phyloP scores from a whole-genome alignment of 2,113 vertebrate species.

The Noturus placidus region DNA sequence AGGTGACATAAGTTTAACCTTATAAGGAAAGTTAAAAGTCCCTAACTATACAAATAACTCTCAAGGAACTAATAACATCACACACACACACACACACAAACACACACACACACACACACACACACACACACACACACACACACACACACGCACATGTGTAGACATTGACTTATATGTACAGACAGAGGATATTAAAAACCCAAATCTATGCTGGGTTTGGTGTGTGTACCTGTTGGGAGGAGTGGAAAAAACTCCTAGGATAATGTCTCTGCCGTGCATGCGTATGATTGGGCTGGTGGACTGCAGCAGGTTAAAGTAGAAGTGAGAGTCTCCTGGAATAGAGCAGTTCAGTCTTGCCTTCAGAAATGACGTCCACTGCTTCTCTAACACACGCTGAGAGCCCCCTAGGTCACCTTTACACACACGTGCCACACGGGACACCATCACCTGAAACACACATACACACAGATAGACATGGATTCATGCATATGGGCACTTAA shows the following conservation, averaged over 20 bases:
- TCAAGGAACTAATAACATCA: neutral
- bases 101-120: too few species aligned
- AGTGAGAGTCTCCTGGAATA: conserved; percentile 91
- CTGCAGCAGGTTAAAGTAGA: conserved; percentile 97
- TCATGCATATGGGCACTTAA: neutral
- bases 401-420: conserved; percentile 94
- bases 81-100: too few species aligned
- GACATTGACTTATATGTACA: neutral
- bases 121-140: too few species aligned
- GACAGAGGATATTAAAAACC: neutral
- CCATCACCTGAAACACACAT: conserved; percentile 80
- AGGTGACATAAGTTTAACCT: neutral
- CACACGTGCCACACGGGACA: conserved; percentile 91
- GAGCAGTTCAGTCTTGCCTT: conserved; percentile 98
- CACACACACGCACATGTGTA: neutral
- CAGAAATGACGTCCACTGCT: conserved; percentile 97
- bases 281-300: conserved; percentile 85
- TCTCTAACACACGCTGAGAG: conserved; percentile 92
- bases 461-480: neutral
- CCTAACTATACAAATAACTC: neutral
- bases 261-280: conserved; percentile 85
- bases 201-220: neutral
- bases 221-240: conserved; percentile 86
- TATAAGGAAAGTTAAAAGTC: neutral
- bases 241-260: conserved; percentile 92